A percentile compares a stretch with the other conserved stretches of the same genome.
These are phyloP conservation scores for Chrysochloris asiatica DNA, from an alignment of 2,113 vertebrate genomes.

Conservation along the genomic window DNA sequence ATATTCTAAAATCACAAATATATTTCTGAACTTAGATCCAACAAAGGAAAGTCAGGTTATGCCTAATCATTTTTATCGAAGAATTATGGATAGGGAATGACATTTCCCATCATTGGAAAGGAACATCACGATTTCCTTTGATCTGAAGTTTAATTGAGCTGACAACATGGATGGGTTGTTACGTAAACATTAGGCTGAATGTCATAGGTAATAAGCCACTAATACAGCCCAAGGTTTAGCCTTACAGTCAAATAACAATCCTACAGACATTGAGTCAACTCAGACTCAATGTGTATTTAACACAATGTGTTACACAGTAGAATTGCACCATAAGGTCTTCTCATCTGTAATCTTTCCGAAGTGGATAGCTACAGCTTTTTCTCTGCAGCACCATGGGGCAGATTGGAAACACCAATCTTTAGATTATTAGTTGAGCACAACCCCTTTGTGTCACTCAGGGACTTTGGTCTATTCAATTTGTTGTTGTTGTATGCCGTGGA, in stretches of 20 bases:
- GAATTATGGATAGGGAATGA: background rate
- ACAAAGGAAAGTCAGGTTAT: background rate
- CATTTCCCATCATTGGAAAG: background rate
- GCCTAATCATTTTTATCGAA: background rate
- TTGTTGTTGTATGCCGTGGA: too few species aligned
- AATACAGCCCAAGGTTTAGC: background rate
- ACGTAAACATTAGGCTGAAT: background rate
- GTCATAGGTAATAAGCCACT: background rate
- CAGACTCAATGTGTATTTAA: background rate
- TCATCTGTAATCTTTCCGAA: background rate
- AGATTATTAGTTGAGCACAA: background rate
- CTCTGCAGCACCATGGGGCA: background rate
- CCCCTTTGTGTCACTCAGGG: background rate
- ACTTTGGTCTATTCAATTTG: background rate
- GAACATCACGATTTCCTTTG: background rate
- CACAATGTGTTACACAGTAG: background rate
- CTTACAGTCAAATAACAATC: background rate
- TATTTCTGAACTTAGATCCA: background rate
- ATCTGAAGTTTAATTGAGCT: background rate
- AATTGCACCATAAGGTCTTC: background rate
- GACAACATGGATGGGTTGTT: too few species aligned
- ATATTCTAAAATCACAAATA: background rate
- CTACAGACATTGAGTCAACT: background rate
- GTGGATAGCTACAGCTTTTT: background rate
- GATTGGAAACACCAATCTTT: background rate